Percentiles rank a stretch among this genome's conserved stretches.
These are phyloP conservation scores for Seira ritae DNA, from an alignment of 2,888 invertebrate genomes.

Conservation along the genomic window DNA sequence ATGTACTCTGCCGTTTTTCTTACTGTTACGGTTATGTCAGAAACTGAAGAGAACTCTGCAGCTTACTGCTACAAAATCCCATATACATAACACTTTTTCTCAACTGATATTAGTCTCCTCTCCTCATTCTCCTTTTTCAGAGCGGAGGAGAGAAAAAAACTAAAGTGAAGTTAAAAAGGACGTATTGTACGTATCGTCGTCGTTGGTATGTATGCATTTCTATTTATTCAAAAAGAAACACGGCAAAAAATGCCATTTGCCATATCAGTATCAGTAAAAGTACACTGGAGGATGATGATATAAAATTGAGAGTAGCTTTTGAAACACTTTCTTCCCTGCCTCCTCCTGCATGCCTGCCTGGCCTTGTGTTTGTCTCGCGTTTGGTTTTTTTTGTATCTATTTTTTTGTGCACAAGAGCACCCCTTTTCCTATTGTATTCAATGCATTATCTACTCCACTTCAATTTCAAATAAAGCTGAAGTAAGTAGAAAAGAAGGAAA, in stretches of 20 bases:
- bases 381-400: constrained; percentile 14
- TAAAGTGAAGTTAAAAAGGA: not conserved
- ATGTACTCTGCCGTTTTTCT: constrained; percentile 45
- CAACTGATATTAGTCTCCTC: constrained; percentile 63
- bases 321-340: constrained; percentile 53
- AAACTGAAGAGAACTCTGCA: constrained; percentile 41
- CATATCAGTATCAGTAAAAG: constrained; percentile 14
- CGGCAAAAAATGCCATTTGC: constrained; percentile 19
- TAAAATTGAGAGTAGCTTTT: constrained; percentile 63
- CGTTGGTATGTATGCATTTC: not conserved
- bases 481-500: not conserved
- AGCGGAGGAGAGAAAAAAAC: constrained; percentile 17
- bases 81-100: constrained; percentile 66
- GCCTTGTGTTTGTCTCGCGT: constrained; percentile 11
- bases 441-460: constrained; percentile 7
- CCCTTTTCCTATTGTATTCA: not conserved
- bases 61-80: constrained; percentile 60
- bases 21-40: not conserved
- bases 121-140: constrained; percentile 35
- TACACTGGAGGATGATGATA: constrained; percentile 53
- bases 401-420: constrained; percentile 8
- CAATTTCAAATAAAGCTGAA: constrained; percentile 7
- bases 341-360: not conserved
- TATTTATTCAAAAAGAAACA: constrained; percentile 15
- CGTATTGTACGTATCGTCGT: constrained; percentile 11